Conservation (phyloP, 2,797 vertebrate genomes). For the Eurystomus glaucurus region DNA sequence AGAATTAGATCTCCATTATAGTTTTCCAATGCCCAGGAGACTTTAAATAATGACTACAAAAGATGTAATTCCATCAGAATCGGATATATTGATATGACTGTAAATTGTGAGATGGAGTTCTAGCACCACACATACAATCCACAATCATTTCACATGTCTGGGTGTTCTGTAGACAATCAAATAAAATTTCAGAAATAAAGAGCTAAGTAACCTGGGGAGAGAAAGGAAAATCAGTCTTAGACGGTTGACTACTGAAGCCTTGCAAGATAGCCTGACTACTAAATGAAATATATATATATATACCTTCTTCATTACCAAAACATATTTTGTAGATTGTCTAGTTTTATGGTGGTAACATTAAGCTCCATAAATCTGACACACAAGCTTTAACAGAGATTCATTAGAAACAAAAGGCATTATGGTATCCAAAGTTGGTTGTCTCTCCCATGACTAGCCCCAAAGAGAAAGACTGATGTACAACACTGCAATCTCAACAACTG, state of each 20-base stretch:
- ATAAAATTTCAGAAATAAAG: not conserved
- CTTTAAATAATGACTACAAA: conserved; percentile 7
- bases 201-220: not conserved
- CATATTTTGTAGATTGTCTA: not conserved
- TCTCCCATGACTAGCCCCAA: not conserved
- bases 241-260: not conserved
- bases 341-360: not conserved
- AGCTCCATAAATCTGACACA: not conserved
- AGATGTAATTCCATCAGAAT: not conserved
- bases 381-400: not conserved
- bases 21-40: not conserved
- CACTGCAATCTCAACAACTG: not conserved
- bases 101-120: not conserved
- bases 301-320: not conserved
- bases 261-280: not conserved
- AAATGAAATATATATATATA: not conserved
- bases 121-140: not conserved
- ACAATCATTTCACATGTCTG: not conserved
- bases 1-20: not conserved
- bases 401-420: not conserved
- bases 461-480: not conserved
- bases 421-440: not conserved
- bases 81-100: not conserved
- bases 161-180: not conserved
- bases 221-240: conserved; percentile 4